Percentiles rank a stretch among this genome's conserved stretches.
Conservation (phyloP, 2,113 vertebrate species). For the Callipepla squamata region DNA sequence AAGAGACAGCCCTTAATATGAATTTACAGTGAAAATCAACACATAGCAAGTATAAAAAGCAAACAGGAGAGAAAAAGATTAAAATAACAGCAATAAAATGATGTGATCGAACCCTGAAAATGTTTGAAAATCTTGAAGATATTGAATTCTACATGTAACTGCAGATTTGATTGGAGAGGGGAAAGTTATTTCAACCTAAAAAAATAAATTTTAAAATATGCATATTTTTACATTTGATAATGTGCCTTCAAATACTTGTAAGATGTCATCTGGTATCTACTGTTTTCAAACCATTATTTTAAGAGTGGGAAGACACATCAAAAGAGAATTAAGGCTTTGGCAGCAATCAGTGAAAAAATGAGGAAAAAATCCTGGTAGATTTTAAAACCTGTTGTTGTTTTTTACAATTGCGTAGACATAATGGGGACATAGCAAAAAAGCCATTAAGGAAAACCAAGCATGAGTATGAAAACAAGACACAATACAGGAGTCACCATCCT, state of each 20-base stretch:
- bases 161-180: background rate
- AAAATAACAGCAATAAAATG: background rate
- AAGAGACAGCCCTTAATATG: background rate
- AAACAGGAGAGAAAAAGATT: background rate
- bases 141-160: background rate
- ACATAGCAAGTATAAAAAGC: background rate
- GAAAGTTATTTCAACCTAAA: background rate
- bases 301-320: slow-evolving; percentile 5
- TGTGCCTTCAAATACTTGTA: background rate
- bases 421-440: background rate
- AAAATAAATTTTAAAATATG: background rate
- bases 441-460: background rate
- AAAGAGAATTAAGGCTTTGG: slow-evolving; percentile 26
- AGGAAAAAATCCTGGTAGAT: background rate
- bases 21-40: background rate
- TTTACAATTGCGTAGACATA: slow-evolving; percentile 21
- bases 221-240: background rate
- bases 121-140: no score
- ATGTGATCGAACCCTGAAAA: background rate
- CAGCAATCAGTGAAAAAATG: background rate
- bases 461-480: background rate
- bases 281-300: background rate
- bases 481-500: background rate
- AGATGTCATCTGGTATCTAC: background rate
- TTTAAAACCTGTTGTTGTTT: background rate